Conservation (phyloP, 2,888 invertebrate genomes). For the Coelopa pilipes region DNA sequence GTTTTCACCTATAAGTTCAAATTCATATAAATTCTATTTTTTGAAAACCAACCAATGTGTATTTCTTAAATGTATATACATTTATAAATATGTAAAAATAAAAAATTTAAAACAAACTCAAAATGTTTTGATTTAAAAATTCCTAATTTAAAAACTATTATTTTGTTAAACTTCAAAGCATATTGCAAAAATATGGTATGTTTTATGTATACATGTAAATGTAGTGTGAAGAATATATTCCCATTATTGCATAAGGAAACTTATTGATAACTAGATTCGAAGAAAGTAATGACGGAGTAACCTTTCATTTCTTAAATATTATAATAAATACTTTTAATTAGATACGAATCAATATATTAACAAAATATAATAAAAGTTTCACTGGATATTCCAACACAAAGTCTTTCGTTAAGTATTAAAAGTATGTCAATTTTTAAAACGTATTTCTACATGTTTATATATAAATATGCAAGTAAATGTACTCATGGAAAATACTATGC, state of each 20-base stretch:
- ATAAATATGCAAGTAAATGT: neutral
- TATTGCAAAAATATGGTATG: no score
- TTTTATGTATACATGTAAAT: no score
- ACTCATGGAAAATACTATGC: neutral
- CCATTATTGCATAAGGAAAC: no score
- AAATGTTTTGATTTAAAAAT: no score
- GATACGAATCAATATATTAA: neutral
- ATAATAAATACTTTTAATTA: no score
- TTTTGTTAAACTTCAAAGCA: no score
- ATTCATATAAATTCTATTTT: neutral
- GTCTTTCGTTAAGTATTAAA: slow-evolving; percentile 19
- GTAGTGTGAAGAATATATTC: no score
- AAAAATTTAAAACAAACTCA: neutral
- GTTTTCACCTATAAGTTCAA: neutral
- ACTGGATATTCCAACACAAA: slow-evolving; percentile 26
- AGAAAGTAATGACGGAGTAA: no score
- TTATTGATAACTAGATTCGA: no score
- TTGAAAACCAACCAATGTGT: neutral
- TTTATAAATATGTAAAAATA: neutral
- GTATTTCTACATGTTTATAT: slow-evolving; percentile 1
- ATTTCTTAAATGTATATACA: neutral
- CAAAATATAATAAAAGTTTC: slow-evolving; percentile 18
- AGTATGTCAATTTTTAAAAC: slow-evolving; percentile 3
- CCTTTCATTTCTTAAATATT: no score
- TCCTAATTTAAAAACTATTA: no score